A percentile compares a stretch with the other conserved stretches of the same genome.
phyloP scores from a whole-genome alignment of 1,140 invertebrate genomes.

The Drosophila sp. region DNA sequence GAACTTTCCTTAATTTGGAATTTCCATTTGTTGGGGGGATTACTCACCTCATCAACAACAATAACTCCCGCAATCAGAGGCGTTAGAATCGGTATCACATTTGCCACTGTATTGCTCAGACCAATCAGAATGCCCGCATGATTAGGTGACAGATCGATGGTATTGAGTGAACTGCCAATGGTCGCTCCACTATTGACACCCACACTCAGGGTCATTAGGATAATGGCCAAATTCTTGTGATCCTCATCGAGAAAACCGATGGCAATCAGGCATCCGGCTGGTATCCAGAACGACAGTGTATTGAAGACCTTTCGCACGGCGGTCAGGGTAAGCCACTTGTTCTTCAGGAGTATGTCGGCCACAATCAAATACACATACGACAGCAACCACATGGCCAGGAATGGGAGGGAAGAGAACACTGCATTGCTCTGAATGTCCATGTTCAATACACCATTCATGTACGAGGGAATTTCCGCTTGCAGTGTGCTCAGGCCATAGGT shows the following conservation, averaged over 20 bases:
- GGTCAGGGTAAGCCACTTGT: conserved; percentile 84
- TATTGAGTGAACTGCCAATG: conserved; percentile 88
- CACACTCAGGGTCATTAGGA: conserved; percentile 88
- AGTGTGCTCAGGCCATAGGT: conserved; percentile 97
- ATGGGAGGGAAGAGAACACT: conserved; percentile 90
- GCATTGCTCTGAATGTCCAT: conserved; percentile 91
- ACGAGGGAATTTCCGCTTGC: conserved; percentile 95
- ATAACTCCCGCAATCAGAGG: conserved; percentile 87
- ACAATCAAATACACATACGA: conserved; percentile 87
- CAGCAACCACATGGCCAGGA: conserved; percentile 88
- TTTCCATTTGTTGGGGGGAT: not conserved
- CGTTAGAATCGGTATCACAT: conserved; percentile 89
- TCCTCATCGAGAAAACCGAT: conserved; percentile 85
- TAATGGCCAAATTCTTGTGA: conserved; percentile 85
- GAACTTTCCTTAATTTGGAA: conserved; percentile 12
- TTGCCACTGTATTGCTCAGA: conserved; percentile 90
- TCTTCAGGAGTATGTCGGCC: conserved; percentile 86
- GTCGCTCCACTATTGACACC: conserved; percentile 90
- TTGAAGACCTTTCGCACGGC: conserved; percentile 87
- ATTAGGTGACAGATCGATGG: conserved; percentile 90
- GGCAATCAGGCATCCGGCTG: conserved; percentile 86
- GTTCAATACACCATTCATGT: conserved; percentile 91
- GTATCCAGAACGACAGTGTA: conserved; percentile 86
- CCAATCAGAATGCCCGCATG: conserved; percentile 88
- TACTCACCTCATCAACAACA: conserved; percentile 86